Evolutionary conservation across 2,888 invertebrate species (phyloP), one percentile per base, ranked within the genome.

Genomic region (Anticlea derivata): DNA sequence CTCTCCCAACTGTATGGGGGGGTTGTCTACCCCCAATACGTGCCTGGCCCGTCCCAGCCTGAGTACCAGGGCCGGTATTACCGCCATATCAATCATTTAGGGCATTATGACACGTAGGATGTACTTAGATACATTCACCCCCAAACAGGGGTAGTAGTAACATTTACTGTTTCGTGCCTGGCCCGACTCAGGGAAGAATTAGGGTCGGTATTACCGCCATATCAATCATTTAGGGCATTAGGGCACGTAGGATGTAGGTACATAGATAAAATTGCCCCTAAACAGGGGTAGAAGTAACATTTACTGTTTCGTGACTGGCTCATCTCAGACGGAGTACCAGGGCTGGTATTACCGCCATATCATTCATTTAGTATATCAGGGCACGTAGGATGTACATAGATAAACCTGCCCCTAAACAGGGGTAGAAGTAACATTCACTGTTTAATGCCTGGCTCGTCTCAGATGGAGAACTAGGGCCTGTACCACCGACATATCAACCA

Each of bases 1-100:
- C 76, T 82, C 12, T 62, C 78, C 0, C 78, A 81, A 48, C 73
- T 83, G 33, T 85, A 82, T 73, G 78, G 76, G 0, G 54, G 34
- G 13, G 59, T 70, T 7, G 51, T 46, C 0, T 80, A 74, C 67
- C 75, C 82, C 1, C 81, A 75, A 50, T 82, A 80, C 65, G 58
- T 75, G 0, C 70, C 56, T 7, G 57, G 61, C 5, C 47, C 75
- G 46, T 13, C 65, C 49, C 55, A 61, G 51, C 35, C 47, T 0
- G 74, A 80, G 11, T 73, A 73, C 50, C 75, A 71, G 54, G 50
- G 60, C 2, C 41, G 75, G 1, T 78, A 76, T 50, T 80, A 80
- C 41, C 70, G 67, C 0, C 63, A 64, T 1, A 61, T 64, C 17
- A 62, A 66, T 5, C 70, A 72, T 2, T 11, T 65, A 0, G 65